A percentile compares a stretch with the other conserved stretches of the same genome.
phyloP scores from a whole-genome alignment of 1,140 invertebrate genomes.

The Leptestheria dahalacensis region DNA sequence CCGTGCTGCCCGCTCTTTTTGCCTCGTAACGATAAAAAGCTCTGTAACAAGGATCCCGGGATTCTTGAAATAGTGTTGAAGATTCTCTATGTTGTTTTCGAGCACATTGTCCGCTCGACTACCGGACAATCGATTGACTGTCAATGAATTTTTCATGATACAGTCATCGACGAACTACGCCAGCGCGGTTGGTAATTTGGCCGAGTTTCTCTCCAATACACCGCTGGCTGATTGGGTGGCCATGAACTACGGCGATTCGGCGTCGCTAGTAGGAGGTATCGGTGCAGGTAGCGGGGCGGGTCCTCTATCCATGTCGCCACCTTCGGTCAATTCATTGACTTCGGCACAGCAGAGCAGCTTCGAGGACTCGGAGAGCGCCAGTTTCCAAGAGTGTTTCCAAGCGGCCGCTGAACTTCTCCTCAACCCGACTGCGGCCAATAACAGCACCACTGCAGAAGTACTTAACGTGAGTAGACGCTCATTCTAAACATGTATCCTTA shows the following conservation, averaged over 20 bases:
- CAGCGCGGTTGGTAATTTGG: neutral
- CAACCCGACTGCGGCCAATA: neutral
- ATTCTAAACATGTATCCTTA: no score
- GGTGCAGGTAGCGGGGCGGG: neutral
- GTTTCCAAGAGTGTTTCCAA: constrained; percentile 13
- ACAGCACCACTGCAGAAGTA: neutral
- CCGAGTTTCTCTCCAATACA: neutral
- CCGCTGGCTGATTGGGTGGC: neutral
- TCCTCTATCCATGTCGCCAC: neutral
- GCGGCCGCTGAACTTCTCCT: constrained; percentile 4
- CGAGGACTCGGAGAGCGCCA: constrained; percentile 16
- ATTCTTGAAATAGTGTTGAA: neutral
- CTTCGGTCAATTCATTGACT: neutral
- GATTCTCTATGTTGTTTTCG: neutral
- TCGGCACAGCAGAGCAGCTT: constrained; percentile 15
- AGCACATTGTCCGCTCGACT: neutral
- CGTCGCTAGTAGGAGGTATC: neutral
- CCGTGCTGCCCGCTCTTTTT: neutral
- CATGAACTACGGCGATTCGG: neutral
- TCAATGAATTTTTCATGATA: neutral
- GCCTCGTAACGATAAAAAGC: neutral
- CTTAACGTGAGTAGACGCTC: neutral
- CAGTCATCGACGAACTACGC: neutral
- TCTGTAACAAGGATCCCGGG: no score
- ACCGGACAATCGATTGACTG: neutral